phyloP scores from a whole-genome alignment of 2,888 invertebrate species.

The Drosophila cracens region DNA sequence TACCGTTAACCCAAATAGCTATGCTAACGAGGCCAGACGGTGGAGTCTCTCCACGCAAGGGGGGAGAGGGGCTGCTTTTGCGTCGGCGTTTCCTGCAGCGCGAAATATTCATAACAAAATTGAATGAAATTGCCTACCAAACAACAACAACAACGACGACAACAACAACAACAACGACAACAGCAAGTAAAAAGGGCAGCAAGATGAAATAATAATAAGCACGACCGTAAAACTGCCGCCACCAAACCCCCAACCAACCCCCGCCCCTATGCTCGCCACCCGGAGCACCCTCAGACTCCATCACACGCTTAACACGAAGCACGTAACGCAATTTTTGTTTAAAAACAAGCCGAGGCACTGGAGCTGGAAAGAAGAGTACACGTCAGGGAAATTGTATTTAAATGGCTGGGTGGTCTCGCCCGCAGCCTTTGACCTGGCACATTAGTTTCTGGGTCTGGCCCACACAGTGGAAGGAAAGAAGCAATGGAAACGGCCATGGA shows the following conservation, averaged over 20 bases:
- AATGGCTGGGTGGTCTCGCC: slow-evolving; percentile 46
- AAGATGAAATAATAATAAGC: slow-evolving; percentile 64
- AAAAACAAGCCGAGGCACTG: slow-evolving; percentile 17
- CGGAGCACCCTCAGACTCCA: slow-evolving; percentile 1
- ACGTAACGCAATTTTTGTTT: slow-evolving; percentile 59
- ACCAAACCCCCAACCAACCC: background rate
- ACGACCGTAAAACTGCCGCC: slow-evolving; percentile 14
- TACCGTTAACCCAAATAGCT: slow-evolving; percentile 29
- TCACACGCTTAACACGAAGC: slow-evolving; percentile 32
- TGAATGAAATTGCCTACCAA: slow-evolving; percentile 67
- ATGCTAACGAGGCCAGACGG: slow-evolving; percentile 32
- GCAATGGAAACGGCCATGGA: slow-evolving; percentile 18
- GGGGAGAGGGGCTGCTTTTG: background rate
- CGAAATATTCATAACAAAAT: slow-evolving; percentile 62
- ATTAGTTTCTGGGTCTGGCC: slow-evolving; percentile 41
- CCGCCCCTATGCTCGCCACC: background rate
- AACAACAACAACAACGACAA: background rate
- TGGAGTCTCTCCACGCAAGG: background rate
- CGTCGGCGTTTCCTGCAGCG: slow-evolving; percentile 43
- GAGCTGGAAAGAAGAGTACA: slow-evolving; percentile 15
- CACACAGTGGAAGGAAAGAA: background rate
- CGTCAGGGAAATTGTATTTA: slow-evolving; percentile 56
- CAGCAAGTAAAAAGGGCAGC: slow-evolving; percentile 18
- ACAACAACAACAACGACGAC: slow-evolving; percentile 12
- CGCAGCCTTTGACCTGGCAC: slow-evolving; percentile 56